Percentiles rank a stretch among this genome's conserved stretches.
phyloP scores from a whole-genome alignment of 2,888 invertebrate species.

The Meiosimyza platycephala region DNA sequence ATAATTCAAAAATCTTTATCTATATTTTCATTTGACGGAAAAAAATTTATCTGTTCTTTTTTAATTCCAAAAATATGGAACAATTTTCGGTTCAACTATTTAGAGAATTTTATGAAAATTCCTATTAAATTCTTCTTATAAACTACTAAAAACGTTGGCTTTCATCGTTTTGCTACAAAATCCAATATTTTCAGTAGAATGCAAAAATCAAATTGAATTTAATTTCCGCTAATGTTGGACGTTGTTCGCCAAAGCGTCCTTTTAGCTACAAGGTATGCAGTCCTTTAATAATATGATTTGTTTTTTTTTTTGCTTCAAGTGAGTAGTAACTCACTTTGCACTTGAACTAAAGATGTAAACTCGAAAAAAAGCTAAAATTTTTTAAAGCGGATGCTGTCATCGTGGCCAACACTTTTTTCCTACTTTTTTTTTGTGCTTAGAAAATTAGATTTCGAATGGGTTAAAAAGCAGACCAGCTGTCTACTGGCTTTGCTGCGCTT shows the following conservation, averaged over 20 bases:
- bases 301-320: neutral
- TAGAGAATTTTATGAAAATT: too few relatives aligned
- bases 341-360: too few relatives aligned
- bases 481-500: neutral
- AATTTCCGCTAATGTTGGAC: conserved; percentile 30
- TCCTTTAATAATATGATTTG: conserved; percentile 5
- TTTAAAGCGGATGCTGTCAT: conserved; percentile 52
- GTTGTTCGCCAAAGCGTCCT: neutral
- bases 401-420: conserved; percentile 29
- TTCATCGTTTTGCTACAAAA: neutral
- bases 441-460: conserved; percentile 41
- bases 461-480: conserved; percentile 15
- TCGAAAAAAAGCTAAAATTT: too few relatives aligned
- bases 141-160: too few relatives aligned
- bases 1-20: too few relatives aligned
- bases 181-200: neutral
- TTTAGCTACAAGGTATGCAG: neutral
- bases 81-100: too few relatives aligned
- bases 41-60: too few relatives aligned
- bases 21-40: too few relatives aligned
- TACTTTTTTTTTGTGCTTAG: conserved; percentile 30
- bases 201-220: conserved; percentile 19
- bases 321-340: neutral
- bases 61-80: too few relatives aligned
- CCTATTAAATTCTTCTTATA: too few relatives aligned